These are phyloP conservation scores for Leucopsar rothschildi DNA, from an alignment of 2,113 vertebrate species.

Conservation along the genomic window DNA sequence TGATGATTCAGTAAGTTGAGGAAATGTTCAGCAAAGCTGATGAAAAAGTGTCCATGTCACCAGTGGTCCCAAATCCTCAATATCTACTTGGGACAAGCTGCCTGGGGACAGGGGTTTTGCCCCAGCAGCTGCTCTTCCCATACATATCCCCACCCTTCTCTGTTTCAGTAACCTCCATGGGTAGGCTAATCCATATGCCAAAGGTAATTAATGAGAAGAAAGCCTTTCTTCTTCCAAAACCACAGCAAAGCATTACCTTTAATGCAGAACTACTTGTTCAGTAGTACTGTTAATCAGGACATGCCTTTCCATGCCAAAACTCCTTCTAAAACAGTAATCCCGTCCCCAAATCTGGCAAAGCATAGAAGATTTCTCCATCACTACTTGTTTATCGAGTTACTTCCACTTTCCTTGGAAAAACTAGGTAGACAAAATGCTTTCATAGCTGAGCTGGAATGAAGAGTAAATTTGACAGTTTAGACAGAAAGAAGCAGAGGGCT, in stretches of 20 bases:
- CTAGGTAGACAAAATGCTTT: background rate
- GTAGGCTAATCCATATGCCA: background rate
- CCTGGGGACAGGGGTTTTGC: background rate
- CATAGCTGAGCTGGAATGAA: background rate
- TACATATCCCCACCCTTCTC: background rate
- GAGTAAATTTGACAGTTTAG: background rate
- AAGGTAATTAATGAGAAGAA: background rate
- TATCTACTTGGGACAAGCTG: background rate
- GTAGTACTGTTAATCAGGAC: background rate
- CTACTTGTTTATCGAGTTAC: background rate
- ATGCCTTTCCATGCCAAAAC: background rate
- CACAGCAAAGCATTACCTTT: background rate
- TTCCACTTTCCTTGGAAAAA: background rate
- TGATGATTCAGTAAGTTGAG: background rate
- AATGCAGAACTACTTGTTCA: background rate
- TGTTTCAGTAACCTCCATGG: background rate
- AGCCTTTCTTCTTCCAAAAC: background rate
- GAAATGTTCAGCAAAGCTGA: background rate
- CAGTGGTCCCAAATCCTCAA: background rate
- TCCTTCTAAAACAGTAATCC: background rate
- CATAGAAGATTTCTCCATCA: background rate
- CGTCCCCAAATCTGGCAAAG: background rate
- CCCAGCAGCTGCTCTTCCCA: background rate
- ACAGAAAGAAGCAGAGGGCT: background rate
- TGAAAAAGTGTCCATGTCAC: background rate